Conservation (phyloP, 92 coral and sea anemone species). For the Zoanthus solanderi region DNA sequence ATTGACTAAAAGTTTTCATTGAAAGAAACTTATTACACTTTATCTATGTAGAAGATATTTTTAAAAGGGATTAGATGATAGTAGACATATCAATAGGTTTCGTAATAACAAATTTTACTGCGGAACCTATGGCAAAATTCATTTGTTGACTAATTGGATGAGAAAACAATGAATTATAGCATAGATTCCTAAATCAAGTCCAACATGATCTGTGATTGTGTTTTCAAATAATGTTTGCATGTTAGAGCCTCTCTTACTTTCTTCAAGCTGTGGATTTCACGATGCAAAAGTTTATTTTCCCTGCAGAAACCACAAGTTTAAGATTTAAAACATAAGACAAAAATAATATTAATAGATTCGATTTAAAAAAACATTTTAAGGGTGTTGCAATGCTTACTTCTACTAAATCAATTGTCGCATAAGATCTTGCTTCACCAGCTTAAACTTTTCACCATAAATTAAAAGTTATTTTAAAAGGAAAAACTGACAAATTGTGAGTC, state of each 20-base stretch:
- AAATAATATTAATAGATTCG: neutral
- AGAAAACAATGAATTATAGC: neutral
- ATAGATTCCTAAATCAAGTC: neutral
- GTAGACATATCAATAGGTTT: neutral
- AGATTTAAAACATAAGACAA: neutral
- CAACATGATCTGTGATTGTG: neutral
- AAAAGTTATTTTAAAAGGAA: no score
- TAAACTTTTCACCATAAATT: no score
- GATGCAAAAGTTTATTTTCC: neutral
- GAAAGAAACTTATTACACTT: neutral
- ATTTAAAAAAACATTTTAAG: conserved; percentile 28
- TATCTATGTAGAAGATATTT: neutral
- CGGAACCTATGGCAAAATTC: neutral
- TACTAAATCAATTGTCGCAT: neutral
- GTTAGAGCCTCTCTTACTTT: neutral
- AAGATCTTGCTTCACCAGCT: neutral
- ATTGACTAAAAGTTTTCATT: neutral
- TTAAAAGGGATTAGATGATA: neutral
- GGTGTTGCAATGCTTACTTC: neutral
- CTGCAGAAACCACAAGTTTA: neutral
- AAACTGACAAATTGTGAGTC: neutral
- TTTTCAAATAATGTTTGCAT: neutral
- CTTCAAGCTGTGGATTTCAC: neutral
- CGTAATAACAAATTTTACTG: neutral
- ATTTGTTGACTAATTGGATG: neutral